Base-by-base conservation (phyloP, 2,113 vertebrate species). In the Notothenia coriiceps region DNA sequence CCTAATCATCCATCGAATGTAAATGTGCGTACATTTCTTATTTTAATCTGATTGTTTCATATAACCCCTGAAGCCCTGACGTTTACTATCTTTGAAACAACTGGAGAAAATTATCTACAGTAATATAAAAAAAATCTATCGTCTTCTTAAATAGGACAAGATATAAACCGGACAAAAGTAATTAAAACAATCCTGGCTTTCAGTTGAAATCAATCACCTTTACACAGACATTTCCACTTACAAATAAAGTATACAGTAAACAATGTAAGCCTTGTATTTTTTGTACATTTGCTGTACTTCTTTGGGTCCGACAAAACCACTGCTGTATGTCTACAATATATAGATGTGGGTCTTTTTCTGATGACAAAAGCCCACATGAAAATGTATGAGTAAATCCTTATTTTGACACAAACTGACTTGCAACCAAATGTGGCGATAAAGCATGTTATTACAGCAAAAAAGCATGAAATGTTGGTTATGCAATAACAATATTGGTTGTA, bases 21-120 rank as follows among this genome's bases (percentile, higher is more conserved):
- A 29, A 29, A 29, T 29, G 29, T 29, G 29, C 3, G 1, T 5
- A 17, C 0, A 10, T 35, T 33, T 63, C 2, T 13, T 35, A 29
- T 78, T 63, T 60, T 47, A 22, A 11, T 17, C 20, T 35, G n/a
- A 60, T 62, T 57, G 15, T 69, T 60, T 69, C 43, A 57, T 63
- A 20, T 18, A 7, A 10, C 8, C 13, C 43, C 6, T 35, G 46
- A 44, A 33, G 0, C 50, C 43, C 51, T 12, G 43, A 82, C 0
- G 12, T 54, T 61, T 15, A 22, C n/a, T 59, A 2, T 29, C 33
- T 61, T 66, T 14, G 1, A 70, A n/a, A 1, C 17, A 22, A n/a
- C 14, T 33, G 29, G 72, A 29, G 25, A 50, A 54, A 22, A 51
- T 59, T 8, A 74, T 46, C 11, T 75, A 49, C 49, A 60, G 43